Base-by-base conservation (phyloP, 2,113 vertebrate species). In the Pluvialis apricaria region DNA sequence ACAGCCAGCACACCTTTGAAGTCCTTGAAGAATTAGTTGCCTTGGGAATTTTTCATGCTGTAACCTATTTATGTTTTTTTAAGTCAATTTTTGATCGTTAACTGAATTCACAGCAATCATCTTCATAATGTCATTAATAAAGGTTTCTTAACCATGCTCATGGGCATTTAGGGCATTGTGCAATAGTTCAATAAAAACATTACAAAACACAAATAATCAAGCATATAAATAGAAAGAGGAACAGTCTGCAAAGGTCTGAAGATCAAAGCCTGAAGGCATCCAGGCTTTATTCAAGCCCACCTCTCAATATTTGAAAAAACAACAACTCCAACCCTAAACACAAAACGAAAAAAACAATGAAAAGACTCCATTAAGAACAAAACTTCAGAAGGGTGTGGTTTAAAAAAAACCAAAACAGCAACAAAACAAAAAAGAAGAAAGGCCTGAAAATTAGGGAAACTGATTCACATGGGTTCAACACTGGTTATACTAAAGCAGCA, bases 1-100 rank as follows among this genome's bases (percentile, higher is more conserved):
- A 57, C 83, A 94, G 83, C 88, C 86, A 94, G 62, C 77, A 86
- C 77, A 92, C 78, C 88, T 97, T 95, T 94, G 89, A 97, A 95
- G 89, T 73, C 92, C 86, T 89, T 89, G 70, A 86, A 75, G 54
- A 91, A 76, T 86, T 69, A 69, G 49, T 83, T 95, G 82, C 75
- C 93, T 75, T 82, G 60, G 95, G 95, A 95, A 26, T 90, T 90
- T 86, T 95, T 91, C 93, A 28, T 95, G 87, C 75, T 70, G 52
- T 70, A 91, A 70, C 68, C 42, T 94, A 77, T 85, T 87, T 61
- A 16, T 72, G 36, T 42, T 31, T 88, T 79, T 88, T 34, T 21
- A 42, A 92, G 68, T 66, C 36, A 34, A 32, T 44, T 85, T 84
- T 92, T 73, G 26, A 34, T 86, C 45, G 42, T 89, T 86, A 89